Evolutionary conservation across 2,888 invertebrate species (phyloP).

Genomic region (Drosophila prostipennis): DNA sequence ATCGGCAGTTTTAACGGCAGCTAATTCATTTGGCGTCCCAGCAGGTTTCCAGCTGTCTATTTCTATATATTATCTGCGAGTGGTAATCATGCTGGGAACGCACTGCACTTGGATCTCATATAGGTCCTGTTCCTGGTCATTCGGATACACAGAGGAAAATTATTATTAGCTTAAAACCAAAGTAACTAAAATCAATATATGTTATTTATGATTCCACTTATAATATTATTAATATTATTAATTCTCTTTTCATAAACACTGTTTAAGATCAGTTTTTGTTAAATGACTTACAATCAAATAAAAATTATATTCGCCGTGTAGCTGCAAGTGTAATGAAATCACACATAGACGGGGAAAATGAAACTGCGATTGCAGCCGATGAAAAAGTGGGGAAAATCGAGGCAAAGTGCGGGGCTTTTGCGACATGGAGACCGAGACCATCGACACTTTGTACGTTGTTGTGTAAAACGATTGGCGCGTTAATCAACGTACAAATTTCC

Average conservation of each 20-base stretch:
- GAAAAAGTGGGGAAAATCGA: background rate
- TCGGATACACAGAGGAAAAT: constrained; percentile 37
- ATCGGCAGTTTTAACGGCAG: constrained; percentile 48
- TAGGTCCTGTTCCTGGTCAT: constrained; percentile 56
- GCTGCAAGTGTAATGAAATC: constrained; percentile 75
- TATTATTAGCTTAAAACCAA: too few species aligned
- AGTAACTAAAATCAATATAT: too few species aligned
- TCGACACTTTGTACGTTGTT: constrained; percentile 70
- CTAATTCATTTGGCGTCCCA: constrained; percentile 80
- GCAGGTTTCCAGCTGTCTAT: constrained; percentile 66
- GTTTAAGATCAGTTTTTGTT: too few species aligned
- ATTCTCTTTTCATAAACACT: too few species aligned
- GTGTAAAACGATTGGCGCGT: constrained; percentile 81
- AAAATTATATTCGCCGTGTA: constrained; percentile 10
- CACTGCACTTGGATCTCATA: constrained; percentile 56
- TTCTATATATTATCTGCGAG: constrained; percentile 73
- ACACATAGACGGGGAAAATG: constrained; percentile 59
- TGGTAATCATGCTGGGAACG: constrained; percentile 79
- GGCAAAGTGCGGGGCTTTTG: background rate
- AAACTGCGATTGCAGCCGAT: constrained; percentile 16
- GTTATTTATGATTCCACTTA: too few species aligned
- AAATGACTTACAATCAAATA: too few species aligned
- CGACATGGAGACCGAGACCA: constrained; percentile 38
- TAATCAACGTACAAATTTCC: constrained; percentile 81
- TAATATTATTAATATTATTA: too few species aligned